Evolutionary conservation across 2,113 vertebrate species (phyloP), one percentile per base, ranked within the genome.

Genomic region (Tympanuchus pallidicinctus): DNA sequence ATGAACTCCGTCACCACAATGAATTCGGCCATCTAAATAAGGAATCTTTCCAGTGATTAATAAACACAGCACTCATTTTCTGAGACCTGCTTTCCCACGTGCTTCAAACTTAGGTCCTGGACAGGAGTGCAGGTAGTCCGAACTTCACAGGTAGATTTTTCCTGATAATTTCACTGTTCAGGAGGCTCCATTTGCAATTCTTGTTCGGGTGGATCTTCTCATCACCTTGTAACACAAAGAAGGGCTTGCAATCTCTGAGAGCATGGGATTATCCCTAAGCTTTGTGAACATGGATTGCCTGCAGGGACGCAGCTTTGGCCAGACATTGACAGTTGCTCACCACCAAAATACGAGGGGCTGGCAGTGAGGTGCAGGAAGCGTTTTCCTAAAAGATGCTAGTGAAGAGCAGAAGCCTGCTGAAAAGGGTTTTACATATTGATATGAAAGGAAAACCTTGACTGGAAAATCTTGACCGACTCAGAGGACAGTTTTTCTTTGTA

Each of bases 61-160:
- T 81, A 79, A 67, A 30, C 22, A 12, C 76, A 65, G 30, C 0
- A 0, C 38, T 88, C 22, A 10, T 10, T 92, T 79, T 93, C 40
- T 66, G 85, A 71, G n/a, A 79, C 28, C 63, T 86, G 88, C 72
- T 86, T 93, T 78, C 61, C 52, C 90, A 84, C 57, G 27, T 90
- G 83, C 73, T 95, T 90, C 43, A 12, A 40, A 92, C 92, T 93
- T 84, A 89, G 27, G 42, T 87, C 54, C 74, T 80, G 54, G 67
- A 61, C 36, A 42, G 63, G 40, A 73, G 36, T 0, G 0, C 57
- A 76, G 60, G 32, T 90, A 94, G 64, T 86, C 93, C 91, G 50
- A 93, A 63, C 60, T 77, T 73, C 12, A 70, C n/a, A 59, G 54
- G 47, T 4, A 88, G 60, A 65, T 50, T 78, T 84, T 78, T 84